Evolutionary conservation across 1,140 invertebrate genomes (phyloP), one percentile per base, ranked within the genome.

Genomic region (Apolygus lucorum): DNA sequence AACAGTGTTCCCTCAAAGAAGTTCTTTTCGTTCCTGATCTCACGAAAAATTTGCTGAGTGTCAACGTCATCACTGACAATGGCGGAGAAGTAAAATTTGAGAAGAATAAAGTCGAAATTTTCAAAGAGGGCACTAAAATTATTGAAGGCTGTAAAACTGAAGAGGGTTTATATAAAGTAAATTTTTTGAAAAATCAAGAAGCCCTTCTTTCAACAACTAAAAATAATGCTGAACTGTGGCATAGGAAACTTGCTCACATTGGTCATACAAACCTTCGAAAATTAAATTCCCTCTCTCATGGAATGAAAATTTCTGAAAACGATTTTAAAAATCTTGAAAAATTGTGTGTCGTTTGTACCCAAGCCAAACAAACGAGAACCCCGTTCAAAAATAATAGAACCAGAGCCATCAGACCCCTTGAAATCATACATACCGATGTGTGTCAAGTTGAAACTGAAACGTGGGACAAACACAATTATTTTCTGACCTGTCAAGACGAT

Each of bases 401-500:
- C 1, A 22, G 52, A 28, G 67, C 67, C 42, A 52, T 21, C 13
- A n/a, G 52, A 8, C 52, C 52, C 27, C 27, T 68, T 29, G 42
- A 68, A 68, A 54, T 68, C 14, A 68, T 68, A 52, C 67, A 68
- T 26, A 52, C 67, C 14, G 67, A 68, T 49, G 13, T 68, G 1
- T 68, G 67, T 27, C 67, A 52, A 11, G 52, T 68, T 52, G 67
- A 68, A 21, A 52, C 11, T 21, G 34, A n/a, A 21, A 68, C 67
- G 25, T 54, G 52, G 42, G 67, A 68, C 29, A 28, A 28, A 63
- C 14, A 52, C 21, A 76, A 72, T 28, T 80, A 79, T 72, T 78
- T 79, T 74, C 70, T 78, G 22, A 76, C 75, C 24, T 78, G 78
- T 59, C 76, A 76, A 62, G 79, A 80, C 73, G 76, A 80, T 73